Evolutionary conservation across 35 echinoderm and acorn worm species (phyloP), one percentile per base, ranked within the genome.

Genomic region (Chiridota heheva): DNA sequence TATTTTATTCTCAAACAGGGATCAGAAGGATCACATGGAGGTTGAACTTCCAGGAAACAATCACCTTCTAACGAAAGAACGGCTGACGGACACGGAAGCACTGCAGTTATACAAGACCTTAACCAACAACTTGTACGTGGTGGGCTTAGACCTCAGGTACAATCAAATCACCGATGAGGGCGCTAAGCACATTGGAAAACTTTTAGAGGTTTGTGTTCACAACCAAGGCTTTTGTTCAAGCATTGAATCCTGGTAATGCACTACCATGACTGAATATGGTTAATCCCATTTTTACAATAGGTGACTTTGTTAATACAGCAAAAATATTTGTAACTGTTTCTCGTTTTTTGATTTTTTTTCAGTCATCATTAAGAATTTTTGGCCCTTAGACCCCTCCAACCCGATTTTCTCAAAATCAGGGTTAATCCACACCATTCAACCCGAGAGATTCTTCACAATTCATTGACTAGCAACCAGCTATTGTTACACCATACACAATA

Each of bases 41-140:
- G 17, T 96, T 13, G 53, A 76, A n/a, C 42, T 96, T n/a, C 92
- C 83, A 16, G 92, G 92, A 25, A 96, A 96, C 60, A 96, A 96
- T 38, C 65, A 96, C 80, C 87, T 96, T 7, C 60, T 96, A 7
- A 96, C 92, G 48, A 57, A 96, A 16, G 84, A 73, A 13, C 74
- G 83, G 48, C 82, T 96, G 22, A 78, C 36, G 25, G 92, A 96
- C 46, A 49, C 57, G 2, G 92, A 96, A 63, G 72, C 63, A 1
- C 51, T 72, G 17, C 39, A 72, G 26, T 70, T 96, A 1, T 90
- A 90, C 27, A 90, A 96, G 37, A 86, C 88, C 20, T 46, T 96
- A 13, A 83, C 56, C 7, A 96, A 96, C 48, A 96, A 85, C 51
- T 86, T 72, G 58, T 96, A 90, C 58, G 87, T 96, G 24, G 70